A percentile compares a stretch with the other conserved stretches of the same genome.
Conservation (phyloP, 2,113 vertebrate species). For the Xenotilapia leptura region DNA sequence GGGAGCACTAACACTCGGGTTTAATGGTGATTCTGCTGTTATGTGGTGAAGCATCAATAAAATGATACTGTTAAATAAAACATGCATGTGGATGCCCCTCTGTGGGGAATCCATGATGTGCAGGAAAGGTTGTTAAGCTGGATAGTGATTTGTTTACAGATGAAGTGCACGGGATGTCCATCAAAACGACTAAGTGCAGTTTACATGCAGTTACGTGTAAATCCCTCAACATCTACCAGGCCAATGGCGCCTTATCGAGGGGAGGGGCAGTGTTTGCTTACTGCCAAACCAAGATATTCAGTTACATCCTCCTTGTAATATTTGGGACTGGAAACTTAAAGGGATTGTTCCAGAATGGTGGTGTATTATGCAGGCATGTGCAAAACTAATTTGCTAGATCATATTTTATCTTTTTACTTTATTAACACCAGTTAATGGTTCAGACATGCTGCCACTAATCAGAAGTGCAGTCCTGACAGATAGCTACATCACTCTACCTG, state of each 20-base stretch:
- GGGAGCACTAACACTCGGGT: slow-evolving; percentile 23
- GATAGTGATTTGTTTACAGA: slow-evolving; percentile 6
- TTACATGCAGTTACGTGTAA: slow-evolving; percentile 33
- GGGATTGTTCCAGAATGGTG: background rate
- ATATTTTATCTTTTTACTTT: background rate
- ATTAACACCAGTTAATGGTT: background rate
- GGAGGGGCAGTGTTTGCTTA: background rate
- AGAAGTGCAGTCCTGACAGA: background rate
- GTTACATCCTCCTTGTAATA: too few species aligned
- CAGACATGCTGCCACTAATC: background rate
- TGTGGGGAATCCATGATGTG: background rate
- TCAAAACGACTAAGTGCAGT: slow-evolving; percentile 26
- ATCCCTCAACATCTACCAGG: background rate
- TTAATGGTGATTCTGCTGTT: slow-evolving; percentile 27
- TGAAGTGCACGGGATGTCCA: background rate
- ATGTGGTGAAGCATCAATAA: slow-evolving; percentile 19
- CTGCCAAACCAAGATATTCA: background rate
- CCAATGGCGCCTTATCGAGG: background rate
- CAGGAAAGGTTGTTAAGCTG: background rate
- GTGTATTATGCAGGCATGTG: background rate
- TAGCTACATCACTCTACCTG: background rate
- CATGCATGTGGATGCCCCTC: background rate
- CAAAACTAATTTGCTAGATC: background rate
- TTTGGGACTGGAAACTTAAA: background rate
- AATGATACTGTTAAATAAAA: slow-evolving; percentile 23